phyloP scores from a whole-genome alignment of 2,797 vertebrate species.

The Columba guinea region DNA sequence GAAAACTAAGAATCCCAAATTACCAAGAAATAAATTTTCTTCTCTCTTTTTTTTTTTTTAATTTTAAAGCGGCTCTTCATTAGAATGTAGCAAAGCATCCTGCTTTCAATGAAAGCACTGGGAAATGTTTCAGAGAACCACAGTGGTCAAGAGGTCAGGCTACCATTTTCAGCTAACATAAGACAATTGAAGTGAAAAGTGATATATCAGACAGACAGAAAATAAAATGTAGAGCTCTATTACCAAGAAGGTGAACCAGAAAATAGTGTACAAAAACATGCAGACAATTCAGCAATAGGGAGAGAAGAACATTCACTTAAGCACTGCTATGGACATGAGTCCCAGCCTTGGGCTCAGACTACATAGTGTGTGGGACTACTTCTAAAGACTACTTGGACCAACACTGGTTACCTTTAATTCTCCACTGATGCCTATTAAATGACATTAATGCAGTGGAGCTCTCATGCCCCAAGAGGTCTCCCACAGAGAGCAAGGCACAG shows the following conservation, averaged over 20 bases:
- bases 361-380: neutral
- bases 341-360: neutral
- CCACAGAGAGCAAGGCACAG: neutral
- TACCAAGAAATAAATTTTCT: neutral
- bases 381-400: neutral
- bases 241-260: neutral
- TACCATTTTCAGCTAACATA: conserved; percentile 27
- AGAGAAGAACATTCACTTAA: neutral
- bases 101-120: conserved; percentile 15
- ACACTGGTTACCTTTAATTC: neutral
- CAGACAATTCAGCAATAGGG: neutral
- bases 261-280: neutral
- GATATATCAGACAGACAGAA: neutral
- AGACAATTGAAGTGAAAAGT: conserved; percentile 11
- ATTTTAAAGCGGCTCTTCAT: neutral
- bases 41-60: neutral
- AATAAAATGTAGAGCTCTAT: neutral
- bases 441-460: neutral
- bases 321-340: neutral
- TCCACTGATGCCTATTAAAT: neutral
- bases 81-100: conserved; percentile 25
- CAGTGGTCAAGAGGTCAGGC: conserved; percentile 21
- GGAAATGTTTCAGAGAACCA: conserved; percentile 38
- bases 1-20: neutral
- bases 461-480: neutral